Base-by-base conservation (phyloP, 2,113 vertebrate species). In the Gobio gobio region DNA sequence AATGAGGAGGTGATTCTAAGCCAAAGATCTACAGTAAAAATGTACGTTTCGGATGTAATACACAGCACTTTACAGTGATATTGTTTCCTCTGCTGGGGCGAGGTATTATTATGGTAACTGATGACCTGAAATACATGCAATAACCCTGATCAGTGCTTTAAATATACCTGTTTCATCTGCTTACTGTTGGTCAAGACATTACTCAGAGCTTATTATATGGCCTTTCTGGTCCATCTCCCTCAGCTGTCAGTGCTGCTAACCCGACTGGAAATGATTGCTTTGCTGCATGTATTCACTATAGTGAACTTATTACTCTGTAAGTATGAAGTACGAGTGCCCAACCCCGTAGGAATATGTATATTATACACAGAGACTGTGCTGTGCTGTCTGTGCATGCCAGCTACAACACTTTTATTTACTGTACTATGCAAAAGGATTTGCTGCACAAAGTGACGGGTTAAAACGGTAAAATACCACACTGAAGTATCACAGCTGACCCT, bases 381-480 rank as follows among this genome's bases (percentile, higher is more conserved):
- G 92, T 87, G 83, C 93, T 92, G 80, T 87, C 74, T 92, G 93
- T 97, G 97, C 98, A 99, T 97, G 98, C 94, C 93, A 90, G 93
- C 88, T 93, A 90, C 92, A 88, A 87, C 93, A 94, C 93, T 96
- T 96, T 96, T 94, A 96, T 96, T 96, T 95, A 98, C 54, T 22
- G 54, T 56, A 56, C 97, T 99, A 99, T 99, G 98, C 98, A 99
- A 98, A 96, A 93, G 94, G 94, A 95, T 93, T 94, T 95, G 95
- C 95, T 97, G 96, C 96, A 97, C 97, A 97, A 96, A 94, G 86
- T 82, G 91, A 49, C 94, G 93, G 93, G 94, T 91, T 92, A 89
- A 87, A 64, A 83, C 74, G 29, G 49, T 76, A 68, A 76, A 61
- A 82, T 20, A 63, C 24, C 56, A 79, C 64, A 70, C 2, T 33